phyloP scores from a whole-genome alignment of 2,888 invertebrate genomes.

The Acrobasis repandana region DNA sequence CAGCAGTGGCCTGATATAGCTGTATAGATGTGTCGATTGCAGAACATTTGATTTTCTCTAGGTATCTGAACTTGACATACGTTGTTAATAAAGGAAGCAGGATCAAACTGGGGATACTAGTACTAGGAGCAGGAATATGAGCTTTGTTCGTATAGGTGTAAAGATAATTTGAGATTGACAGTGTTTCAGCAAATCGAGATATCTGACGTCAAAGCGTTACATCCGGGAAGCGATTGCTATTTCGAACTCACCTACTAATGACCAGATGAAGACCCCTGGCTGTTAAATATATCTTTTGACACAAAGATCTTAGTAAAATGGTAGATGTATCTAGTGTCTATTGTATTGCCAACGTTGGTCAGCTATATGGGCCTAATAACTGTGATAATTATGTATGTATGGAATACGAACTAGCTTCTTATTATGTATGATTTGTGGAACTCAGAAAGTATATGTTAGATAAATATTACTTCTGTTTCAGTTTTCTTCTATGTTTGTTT shows the following conservation, averaged over 20 bases:
- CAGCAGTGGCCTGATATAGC: too few species aligned
- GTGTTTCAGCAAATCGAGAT: conserved; percentile 64
- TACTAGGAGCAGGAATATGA: conserved; percentile 36
- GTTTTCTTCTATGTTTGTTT: not conserved
- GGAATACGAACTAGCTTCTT: not conserved
- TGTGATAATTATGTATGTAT: conserved; percentile 16
- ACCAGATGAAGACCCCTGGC: conserved; percentile 37
- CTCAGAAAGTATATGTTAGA: not conserved
- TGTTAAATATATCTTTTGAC: conserved; percentile 16
- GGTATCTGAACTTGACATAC: conserved; percentile 11
- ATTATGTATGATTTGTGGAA: conserved; percentile 7
- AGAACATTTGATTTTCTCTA: not conserved
- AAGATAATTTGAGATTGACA: conserved; percentile 52
- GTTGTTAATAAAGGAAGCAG: conserved; percentile 17
- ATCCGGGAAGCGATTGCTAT: conserved; percentile 78
- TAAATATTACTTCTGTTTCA: not conserved
- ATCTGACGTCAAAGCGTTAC: conserved; percentile 67
- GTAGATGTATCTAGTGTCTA: conserved; percentile 28
- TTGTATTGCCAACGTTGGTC: conserved; percentile 11
- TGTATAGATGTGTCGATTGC: too few species aligned
- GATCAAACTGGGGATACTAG: not conserved
- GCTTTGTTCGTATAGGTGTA: conserved; percentile 44
- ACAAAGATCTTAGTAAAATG: conserved; percentile 36
- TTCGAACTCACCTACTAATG: conserved; percentile 48
- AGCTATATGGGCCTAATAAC: not conserved